A percentile compares a stretch with the other conserved stretches of the same genome.
Conservation (phyloP, 2,797 vertebrate genomes). For the Meriones psammophilus region DNA sequence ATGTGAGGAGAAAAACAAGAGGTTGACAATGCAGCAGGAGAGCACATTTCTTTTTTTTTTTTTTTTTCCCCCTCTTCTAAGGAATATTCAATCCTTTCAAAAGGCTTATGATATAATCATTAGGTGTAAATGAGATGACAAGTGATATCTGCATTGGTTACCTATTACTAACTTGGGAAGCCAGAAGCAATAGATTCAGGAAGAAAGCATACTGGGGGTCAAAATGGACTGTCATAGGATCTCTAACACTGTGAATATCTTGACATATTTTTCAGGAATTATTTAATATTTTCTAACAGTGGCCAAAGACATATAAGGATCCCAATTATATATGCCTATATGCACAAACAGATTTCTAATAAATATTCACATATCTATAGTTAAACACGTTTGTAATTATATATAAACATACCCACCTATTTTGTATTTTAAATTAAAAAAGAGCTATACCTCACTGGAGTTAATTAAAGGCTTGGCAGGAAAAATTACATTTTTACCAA, state of each 20-base stretch:
- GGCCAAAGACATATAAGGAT: constrained; percentile 12
- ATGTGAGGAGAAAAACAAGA: neutral
- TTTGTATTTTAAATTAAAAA: neutral
- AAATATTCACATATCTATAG: neutral
- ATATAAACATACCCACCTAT: neutral
- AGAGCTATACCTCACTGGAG: neutral
- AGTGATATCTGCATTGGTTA: constrained; percentile 29
- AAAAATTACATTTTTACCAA: neutral
- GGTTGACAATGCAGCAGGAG: neutral
- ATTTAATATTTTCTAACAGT: neutral
- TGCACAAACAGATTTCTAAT: neutral
- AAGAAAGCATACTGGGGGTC: neutral
- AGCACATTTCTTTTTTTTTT: neutral
- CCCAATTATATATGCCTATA: neutral
- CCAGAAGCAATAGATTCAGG: neutral
- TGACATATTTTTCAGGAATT: constrained; percentile 8
- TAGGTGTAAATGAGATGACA: constrained; percentile 62
- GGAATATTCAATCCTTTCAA: constrained; percentile 65
- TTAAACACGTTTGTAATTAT: neutral
- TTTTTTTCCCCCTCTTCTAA: constrained; percentile 18
- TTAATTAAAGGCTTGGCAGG: neutral
- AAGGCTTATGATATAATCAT: constrained; percentile 63
- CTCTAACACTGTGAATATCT: neutral
- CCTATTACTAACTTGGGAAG: constrained; percentile 49
- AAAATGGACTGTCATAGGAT: neutral